A percentile compares a stretch with the other conserved stretches of the same genome.
Evolutionary conservation across 2,888 invertebrate genomes (phyloP).

Genomic region (Sepiola atlantica): DNA sequence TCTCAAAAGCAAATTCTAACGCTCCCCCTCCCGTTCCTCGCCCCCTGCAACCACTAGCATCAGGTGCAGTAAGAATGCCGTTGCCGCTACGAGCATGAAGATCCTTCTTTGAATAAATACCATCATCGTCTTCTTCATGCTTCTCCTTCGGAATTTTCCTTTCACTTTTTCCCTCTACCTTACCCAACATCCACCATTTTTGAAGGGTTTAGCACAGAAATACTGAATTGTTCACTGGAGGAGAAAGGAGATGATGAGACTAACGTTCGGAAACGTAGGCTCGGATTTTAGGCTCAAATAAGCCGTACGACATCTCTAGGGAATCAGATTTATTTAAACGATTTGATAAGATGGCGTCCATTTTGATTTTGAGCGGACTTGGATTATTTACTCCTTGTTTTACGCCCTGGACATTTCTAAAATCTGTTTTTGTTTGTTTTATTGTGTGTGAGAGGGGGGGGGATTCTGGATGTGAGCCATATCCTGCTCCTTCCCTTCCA

Average conservation of each 20-base stretch:
- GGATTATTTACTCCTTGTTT: neutral
- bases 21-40: too few relatives aligned
- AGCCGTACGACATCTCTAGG: neutral
- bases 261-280: neutral
- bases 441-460: neutral
- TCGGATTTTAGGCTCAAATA: neutral
- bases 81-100: neutral
- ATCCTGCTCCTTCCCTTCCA: neutral
- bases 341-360: neutral
- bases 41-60: neutral
- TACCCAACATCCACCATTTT: neutral
- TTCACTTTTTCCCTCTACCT: neutral
- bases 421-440: neutral
- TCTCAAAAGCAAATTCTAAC: neutral
- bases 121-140: neutral
- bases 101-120: too few relatives aligned
- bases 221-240: neutral
- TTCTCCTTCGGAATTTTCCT: neutral
- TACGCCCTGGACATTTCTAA: neutral
- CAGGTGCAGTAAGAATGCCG: neutral
- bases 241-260: neutral
- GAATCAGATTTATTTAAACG: constrained; percentile 32
- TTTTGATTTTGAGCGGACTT: neutral
- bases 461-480: neutral
- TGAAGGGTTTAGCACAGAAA: neutral